Conservation (phyloP, 2,797 vertebrate genomes). For the Steatocranus sp. region DNA sequence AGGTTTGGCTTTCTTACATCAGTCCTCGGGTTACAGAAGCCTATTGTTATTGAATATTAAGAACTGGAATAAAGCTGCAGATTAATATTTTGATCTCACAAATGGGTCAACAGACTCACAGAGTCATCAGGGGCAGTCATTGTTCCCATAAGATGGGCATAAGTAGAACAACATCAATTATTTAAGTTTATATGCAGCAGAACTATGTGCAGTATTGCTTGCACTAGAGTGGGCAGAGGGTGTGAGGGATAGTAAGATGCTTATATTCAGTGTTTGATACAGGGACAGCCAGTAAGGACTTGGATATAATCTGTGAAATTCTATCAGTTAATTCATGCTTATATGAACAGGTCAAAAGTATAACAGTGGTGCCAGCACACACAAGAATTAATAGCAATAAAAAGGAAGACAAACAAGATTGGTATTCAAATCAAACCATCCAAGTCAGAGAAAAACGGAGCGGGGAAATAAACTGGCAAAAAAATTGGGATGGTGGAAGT, state of each 20-base stretch:
- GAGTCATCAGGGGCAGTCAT: background rate
- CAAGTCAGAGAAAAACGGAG: background rate
- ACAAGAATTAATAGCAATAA: background rate
- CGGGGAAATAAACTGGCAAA: background rate
- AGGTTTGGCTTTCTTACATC: background rate
- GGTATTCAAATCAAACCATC: background rate
- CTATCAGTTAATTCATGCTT: background rate
- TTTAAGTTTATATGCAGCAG: background rate
- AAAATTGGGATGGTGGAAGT: background rate
- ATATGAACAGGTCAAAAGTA: background rate
- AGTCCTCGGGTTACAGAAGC: background rate
- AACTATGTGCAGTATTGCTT: background rate
- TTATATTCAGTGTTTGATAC: background rate
- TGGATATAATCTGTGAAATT: background rate
- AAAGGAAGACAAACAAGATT: background rate
- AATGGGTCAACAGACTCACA: background rate
- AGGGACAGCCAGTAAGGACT: background rate
- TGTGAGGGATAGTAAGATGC: background rate
- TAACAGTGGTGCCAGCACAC: background rate
- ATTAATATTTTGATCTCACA: background rate
- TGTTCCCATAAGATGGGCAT: background rate
- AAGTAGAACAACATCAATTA: background rate
- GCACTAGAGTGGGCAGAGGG: background rate
- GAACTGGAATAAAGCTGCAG: background rate
- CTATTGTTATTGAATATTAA: background rate